phyloP scores from a whole-genome alignment of 2,888 invertebrate species.

The Lissocephala sabroskyi region DNA sequence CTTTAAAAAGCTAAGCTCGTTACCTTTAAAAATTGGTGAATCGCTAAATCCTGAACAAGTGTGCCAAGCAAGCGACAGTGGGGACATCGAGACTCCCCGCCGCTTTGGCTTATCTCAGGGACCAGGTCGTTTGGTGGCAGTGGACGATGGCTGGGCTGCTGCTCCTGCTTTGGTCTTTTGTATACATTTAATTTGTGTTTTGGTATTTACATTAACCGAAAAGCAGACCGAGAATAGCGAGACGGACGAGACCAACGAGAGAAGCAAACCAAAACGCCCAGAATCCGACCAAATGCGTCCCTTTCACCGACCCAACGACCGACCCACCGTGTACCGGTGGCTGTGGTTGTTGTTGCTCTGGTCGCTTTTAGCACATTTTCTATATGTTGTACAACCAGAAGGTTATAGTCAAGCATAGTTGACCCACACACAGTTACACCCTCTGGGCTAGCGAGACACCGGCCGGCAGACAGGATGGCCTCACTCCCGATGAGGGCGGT shows the following conservation, averaged over 20 bases:
- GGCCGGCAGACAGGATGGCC: constrained; percentile 24
- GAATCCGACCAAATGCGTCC: constrained; percentile 4
- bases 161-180: constrained; percentile 45
- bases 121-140: constrained; percentile 17
- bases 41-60: no score
- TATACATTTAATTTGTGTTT: constrained; percentile 70
- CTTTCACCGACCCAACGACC: neutral
- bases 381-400: constrained; percentile 30
- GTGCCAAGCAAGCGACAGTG: no score
- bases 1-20: no score
- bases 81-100: no score
- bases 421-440: constrained; percentile 15
- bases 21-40: no score
- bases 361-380: constrained; percentile 48
- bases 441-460: neutral
- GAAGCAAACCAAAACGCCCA: constrained; percentile 24
- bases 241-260: no score
- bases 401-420: constrained; percentile 39
- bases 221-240: no score
- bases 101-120: constrained; percentile 60
- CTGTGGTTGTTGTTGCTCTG: constrained; percentile 11
- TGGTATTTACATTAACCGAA: constrained; percentile 69
- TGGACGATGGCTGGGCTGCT: constrained; percentile 23
- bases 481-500: neutral
- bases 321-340: no score